Percentiles rank a stretch among this genome's conserved stretches.
Evolutionary conservation across 2,113 vertebrate genomes (phyloP).

Genomic region (Callaeas wilsoni): DNA sequence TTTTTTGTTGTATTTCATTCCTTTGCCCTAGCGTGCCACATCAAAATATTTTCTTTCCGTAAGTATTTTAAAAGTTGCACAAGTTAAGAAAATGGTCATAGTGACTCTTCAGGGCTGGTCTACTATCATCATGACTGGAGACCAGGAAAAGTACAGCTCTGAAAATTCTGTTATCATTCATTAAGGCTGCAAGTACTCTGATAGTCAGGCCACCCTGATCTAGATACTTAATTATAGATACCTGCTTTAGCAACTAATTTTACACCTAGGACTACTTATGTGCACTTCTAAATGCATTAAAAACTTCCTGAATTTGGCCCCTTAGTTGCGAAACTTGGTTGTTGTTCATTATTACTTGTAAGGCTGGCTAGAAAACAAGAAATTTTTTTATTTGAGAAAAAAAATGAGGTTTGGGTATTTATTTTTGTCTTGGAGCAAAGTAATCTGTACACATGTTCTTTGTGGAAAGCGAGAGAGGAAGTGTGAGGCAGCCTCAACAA

Average conservation of each 20-base stretch:
- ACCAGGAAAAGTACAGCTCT: background rate
- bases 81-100: background rate
- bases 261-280: background rate
- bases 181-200: background rate
- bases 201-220: background rate
- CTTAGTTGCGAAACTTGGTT: background rate
- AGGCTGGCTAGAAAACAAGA: background rate
- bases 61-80: background rate
- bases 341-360: background rate
- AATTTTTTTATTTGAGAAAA: background rate
- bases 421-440: background rate
- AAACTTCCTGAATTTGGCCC: background rate
- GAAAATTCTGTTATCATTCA: background rate
- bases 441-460: background rate
- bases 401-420: background rate
- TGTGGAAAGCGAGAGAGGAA: background rate
- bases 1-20: background rate
- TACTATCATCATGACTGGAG: background rate
- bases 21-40: background rate
- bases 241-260: background rate
- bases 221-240: background rate
- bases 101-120: background rate
- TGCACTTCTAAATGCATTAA: background rate
- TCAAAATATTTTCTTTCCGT: background rate
- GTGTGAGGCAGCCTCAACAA: background rate